Conservation (phyloP, 2,113 vertebrate genomes). For the Elachura formosa region DNA sequence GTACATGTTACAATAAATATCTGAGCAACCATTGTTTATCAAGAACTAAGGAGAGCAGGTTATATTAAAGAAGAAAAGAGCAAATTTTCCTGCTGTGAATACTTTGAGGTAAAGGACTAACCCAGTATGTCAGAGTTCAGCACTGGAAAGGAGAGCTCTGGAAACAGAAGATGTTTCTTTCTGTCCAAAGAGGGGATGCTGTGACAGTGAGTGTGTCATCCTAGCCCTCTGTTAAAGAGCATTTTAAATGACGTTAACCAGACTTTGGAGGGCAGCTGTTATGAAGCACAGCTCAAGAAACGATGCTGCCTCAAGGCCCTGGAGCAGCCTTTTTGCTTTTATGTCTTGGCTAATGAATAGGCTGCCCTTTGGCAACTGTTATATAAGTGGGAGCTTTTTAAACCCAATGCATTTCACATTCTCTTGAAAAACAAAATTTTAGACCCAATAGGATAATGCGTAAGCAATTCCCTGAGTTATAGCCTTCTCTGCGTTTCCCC, state of each 20-base stretch:
- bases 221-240: not conserved
- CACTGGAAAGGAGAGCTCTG: not conserved
- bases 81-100: not conserved
- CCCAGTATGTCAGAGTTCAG: not conserved
- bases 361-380: conserved; percentile 39
- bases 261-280: conserved; percentile 38
- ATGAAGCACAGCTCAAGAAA: conserved; percentile 5
- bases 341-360: conserved; percentile 34
- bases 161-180: not conserved
- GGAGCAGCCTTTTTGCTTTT: conserved; percentile 41
- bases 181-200: not conserved
- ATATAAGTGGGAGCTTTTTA: conserved; percentile 10
- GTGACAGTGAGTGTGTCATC: not conserved
- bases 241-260: conserved; percentile 25
- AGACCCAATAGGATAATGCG: not conserved
- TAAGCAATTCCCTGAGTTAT: not conserved
- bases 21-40: not conserved
- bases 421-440: not conserved
- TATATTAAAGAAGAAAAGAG: not conserved
- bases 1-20: not conserved
- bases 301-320: conserved; percentile 2
- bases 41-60: not conserved
- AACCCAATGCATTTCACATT: conserved; percentile 2
- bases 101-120: not conserved
- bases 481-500: not conserved